These are phyloP conservation scores for Triplophysa yarkandensis DNA, from an alignment of 2,797 vertebrate genomes.

Conservation along the genomic window DNA sequence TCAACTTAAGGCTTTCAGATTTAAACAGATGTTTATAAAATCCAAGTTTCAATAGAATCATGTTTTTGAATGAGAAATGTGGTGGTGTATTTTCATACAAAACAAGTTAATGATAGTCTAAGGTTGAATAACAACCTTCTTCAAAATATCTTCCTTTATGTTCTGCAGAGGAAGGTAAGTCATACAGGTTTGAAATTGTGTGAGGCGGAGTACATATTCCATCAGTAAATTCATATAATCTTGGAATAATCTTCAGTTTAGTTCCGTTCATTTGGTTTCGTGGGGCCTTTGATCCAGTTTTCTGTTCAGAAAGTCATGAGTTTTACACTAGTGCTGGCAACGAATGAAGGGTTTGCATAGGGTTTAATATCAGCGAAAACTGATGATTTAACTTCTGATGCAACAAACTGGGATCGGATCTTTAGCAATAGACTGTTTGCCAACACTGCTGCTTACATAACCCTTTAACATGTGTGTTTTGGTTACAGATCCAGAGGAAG, in stretches of 20 bases:
- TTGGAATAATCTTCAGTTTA: background rate
- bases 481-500: background rate
- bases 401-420: slow-evolving; percentile 5
- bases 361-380: background rate
- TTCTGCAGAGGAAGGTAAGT: no score
- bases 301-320: slow-evolving; percentile 2
- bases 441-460: slow-evolving; percentile 1
- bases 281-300: background rate
- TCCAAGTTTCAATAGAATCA: background rate
- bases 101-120: no score
- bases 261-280: background rate
- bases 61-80: no score
- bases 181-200: no score
- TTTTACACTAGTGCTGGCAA: no score
- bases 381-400: background rate
- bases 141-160: no score
- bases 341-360: no score
- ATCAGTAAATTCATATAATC: no score
- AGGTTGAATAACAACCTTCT: no score
- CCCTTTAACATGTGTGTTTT: background rate
- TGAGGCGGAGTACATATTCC: no score
- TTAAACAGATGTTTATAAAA: background rate
- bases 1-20: background rate
- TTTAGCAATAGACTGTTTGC: background rate
- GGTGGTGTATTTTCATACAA: no score